Base-by-base conservation (phyloP, 2,888 invertebrate genomes). In the Glaucopsyche alexis region DNA sequence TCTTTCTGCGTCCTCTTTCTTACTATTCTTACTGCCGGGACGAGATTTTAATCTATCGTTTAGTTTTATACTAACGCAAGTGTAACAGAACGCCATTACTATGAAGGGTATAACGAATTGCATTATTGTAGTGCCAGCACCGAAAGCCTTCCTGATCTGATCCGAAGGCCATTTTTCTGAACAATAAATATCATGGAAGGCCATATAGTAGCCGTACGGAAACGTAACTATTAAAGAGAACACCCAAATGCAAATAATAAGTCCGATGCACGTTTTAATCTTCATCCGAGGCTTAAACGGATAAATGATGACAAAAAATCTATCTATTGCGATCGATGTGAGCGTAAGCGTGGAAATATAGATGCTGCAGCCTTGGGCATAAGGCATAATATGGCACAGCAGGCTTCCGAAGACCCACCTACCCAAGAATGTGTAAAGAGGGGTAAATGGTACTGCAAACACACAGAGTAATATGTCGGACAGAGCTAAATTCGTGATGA, bases 321-420 rank as follows among this genome's bases (percentile, higher is more conserved):
- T 94, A 89, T 98, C 98, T 77, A 98, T 95, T n/a, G 98, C 98
- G 78, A 98, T 98, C 40, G 97, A 96, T 2, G 97, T 98, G 66
- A 98, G 93, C 0, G 98, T 98, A 77, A 98, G 91, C 0, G 98
- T 97, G 60, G 97, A 97, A 79, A 98, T 97, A 87, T 98, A 98
- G 66, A 98, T 97, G 84, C 96, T 96, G 75, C 96, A 96, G 45
- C 97, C 97, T 89, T 97, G 96, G 13, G 96, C 96, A 87, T 97
- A 97, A 47, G 98, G 96, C 78, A 98, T 96, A 77, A 98, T 93
- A 85, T 97, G 97, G 86, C 98, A 98, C 49, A 98, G 91, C 16
- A 95, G 92, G 55, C 94, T 94, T 0, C 98, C 98, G 83, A 98
- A 98, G 9, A 97, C 94, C 98, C 98, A 98, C 81, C 95, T 94